A percentile compares a stretch with the other conserved stretches of the same genome.
These are phyloP conservation scores for Pseudopodoces humilis DNA, from an alignment of 2,113 vertebrate genomes.

Conservation along the genomic window DNA sequence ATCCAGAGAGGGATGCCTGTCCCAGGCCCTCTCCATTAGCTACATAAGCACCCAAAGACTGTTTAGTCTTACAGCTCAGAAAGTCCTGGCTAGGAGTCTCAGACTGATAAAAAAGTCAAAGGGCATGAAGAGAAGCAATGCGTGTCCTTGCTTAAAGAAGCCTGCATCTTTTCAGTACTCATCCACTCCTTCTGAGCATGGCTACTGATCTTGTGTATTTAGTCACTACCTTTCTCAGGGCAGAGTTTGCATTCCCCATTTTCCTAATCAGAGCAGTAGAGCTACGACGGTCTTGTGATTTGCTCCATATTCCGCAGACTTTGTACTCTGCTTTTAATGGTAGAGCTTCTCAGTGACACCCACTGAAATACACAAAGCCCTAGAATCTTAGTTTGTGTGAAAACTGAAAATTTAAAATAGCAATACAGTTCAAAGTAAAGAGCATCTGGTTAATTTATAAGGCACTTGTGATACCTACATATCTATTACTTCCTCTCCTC, in stretches of 20 bases:
- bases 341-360: not conserved
- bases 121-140: not conserved
- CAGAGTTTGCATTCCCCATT: not conserved
- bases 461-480: not conserved
- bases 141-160: not conserved
- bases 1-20: not conserved
- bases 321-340: not conserved
- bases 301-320: not conserved
- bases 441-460: not conserved
- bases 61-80: not conserved
- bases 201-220: not conserved
- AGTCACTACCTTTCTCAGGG: not conserved
- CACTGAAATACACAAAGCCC: not conserved
- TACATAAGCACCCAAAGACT: not conserved
- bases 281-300: not conserved
- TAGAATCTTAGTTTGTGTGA: not conserved
- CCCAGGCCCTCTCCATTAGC: not conserved
- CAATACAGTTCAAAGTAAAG: not conserved
- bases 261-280: not conserved
- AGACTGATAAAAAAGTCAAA: not conserved
- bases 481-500: not conserved
- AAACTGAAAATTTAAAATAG: not conserved
- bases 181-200: not conserved
- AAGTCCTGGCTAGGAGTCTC: not conserved
- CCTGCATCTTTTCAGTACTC: not conserved